Evolutionary conservation across 2,797 vertebrate genomes (phyloP), one percentile per base, ranked within the genome.

Genomic region (Eremophila alpestris): DNA sequence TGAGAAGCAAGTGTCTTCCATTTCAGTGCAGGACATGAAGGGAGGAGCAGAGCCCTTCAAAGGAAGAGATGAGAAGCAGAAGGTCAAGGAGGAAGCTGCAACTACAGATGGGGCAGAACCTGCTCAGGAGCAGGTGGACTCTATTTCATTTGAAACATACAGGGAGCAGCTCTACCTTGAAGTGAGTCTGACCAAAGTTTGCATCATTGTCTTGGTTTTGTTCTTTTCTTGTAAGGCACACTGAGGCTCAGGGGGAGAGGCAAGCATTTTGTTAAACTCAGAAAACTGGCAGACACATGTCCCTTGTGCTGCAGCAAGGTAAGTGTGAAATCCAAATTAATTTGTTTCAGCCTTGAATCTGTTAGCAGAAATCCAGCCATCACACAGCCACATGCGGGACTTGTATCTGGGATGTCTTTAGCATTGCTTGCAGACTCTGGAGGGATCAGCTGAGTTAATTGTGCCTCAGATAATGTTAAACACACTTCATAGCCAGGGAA

Each of bases 131-230:
- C 92, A 83, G 30, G 80, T 91, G 22, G 97, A 98, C 16, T 74
- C 85, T 18, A 7, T 95, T 83, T 41, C 96, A 83, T 96, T 95
- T 90, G 71, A 88, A 83, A 95, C 69, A n/a, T 99, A 98, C 96
- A 97, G 17, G 21, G 97, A 97, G 55, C 96, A 97, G 32, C 97
- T 99, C 80, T 91, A 97, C 22, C 36, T 67, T 15, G 93, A 97
- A 94, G 98, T 98, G 94, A 96, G 96, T 92, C 49, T 78, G 51
- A 45, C n/a, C 68, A 51, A 43, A 69, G 20, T n/a, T 70, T 63
- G 0, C 24, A 21, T 88, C 8, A 0, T 23, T 58, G n/a, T 63
- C 40, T 49, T 64, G 29, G 2, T 36, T 79, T 81, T 63, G 14
- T 45, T 68, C 52, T 77, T 77, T 76, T 58, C 49, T 68, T 56